Conservation (phyloP, 1,140 invertebrate species). For the Diachasma alloeum region DNA sequence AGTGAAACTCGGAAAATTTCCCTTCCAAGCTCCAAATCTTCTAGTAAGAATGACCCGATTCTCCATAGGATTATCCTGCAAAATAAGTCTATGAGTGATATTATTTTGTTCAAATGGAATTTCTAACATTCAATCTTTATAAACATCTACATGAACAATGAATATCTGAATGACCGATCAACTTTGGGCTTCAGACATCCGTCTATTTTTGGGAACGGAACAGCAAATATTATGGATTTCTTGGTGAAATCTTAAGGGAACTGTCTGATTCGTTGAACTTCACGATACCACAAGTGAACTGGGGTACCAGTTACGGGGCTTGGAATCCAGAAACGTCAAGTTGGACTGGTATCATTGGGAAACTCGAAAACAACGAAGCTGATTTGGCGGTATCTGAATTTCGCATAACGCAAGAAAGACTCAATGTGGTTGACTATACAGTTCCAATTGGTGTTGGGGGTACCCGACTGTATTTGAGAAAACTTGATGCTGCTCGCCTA, state of each 20-base stretch:
- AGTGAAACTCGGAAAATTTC: too few species aligned
- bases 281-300: not conserved
- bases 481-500: constrained; percentile 28
- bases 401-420: constrained; percentile 38
- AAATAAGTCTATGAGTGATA: too few species aligned
- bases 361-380: constrained; percentile 18
- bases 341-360: constrained; percentile 38
- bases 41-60: too few species aligned
- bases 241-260: constrained; percentile 23
- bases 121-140: too few species aligned
- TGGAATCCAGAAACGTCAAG: not conserved
- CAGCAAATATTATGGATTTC: constrained; percentile 12
- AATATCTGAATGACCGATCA: not conserved
- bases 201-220: not conserved
- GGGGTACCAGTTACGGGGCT: constrained; percentile 10
- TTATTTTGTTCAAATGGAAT: too few species aligned
- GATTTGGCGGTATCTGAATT: constrained; percentile 34
- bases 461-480: constrained; percentile 33
- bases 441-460: constrained; percentile 35
- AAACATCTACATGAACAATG: too few species aligned
- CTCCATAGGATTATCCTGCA: too few species aligned
- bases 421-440: constrained; percentile 44
- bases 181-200: not conserved
- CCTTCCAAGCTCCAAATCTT: too few species aligned
- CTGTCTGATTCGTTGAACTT: constrained; percentile 30